A percentile compares a stretch with the other conserved stretches of the same genome.
These are phyloP conservation scores for Tolypeutes matacus DNA, from an alignment of 2,797 vertebrate species.

Conservation along the genomic window DNA sequence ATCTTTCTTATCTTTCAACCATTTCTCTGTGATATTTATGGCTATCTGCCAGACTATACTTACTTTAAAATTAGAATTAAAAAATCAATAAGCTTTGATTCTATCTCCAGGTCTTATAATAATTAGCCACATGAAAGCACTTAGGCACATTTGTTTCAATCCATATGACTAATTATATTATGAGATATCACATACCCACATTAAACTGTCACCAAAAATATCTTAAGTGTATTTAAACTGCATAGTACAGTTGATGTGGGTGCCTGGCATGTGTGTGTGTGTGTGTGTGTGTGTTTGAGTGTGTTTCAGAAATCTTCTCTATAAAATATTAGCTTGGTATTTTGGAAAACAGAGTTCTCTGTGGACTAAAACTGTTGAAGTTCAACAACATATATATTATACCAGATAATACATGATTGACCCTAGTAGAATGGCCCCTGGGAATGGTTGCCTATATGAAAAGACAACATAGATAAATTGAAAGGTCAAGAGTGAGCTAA, in stretches of 20 bases:
- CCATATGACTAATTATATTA: background rate
- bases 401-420: background rate
- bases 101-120: background rate
- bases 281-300: background rate
- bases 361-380: background rate
- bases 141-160: background rate
- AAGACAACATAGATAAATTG: background rate
- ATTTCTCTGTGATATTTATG: background rate
- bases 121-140: background rate
- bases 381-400: background rate
- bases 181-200: background rate
- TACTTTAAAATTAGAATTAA: background rate
- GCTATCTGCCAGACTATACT: background rate
- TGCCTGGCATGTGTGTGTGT: background rate
- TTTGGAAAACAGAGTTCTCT: background rate
- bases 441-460: background rate
- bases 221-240: background rate
- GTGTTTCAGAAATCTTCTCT: background rate
- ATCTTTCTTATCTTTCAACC: background rate
- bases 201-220: background rate
- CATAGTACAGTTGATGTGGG: fast-evolving
- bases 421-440: background rate
- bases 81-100: background rate
- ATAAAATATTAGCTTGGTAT: background rate
- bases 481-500: background rate